Percentiles rank a stretch among this genome's conserved stretches.
phyloP scores from a whole-genome alignment of 2,113 vertebrate species.

The Xenopus borealis region DNA sequence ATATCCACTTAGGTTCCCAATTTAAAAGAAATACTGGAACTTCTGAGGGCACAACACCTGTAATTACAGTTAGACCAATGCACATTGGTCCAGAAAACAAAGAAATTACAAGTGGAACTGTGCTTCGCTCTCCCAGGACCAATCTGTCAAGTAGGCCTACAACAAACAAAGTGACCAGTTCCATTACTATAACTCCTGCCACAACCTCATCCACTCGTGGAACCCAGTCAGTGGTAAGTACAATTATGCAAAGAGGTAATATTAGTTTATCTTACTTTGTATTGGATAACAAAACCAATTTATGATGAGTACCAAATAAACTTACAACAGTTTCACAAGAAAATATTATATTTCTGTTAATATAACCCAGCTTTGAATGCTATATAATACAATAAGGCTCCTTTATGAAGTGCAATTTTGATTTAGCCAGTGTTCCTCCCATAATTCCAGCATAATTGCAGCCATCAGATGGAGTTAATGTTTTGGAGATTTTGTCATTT shows the following conservation, averaged over 20 bases:
- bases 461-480: no score
- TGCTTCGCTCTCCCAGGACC: constrained; percentile 77
- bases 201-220: constrained; percentile 74
- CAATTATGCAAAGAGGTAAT: not conserved
- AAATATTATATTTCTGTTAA: no score
- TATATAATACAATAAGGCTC: no score
- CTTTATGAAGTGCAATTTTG: no score
- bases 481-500: no score
- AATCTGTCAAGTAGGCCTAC: constrained; percentile 58
- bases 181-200: constrained; percentile 87
- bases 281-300: no score
- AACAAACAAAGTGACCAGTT: constrained; percentile 87
- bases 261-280: no score
- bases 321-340: no score
- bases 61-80: constrained; percentile 75
- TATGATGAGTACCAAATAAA: no score
- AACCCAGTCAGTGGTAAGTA: constrained; percentile 82
- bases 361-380: no score
- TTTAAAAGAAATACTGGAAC: constrained; percentile 68
- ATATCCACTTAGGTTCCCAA: constrained; percentile 88
- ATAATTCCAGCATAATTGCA: no score
- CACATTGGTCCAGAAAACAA: constrained; percentile 67
- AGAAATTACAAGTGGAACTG: constrained; percentile 77
- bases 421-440: no score
- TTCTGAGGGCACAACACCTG: constrained; percentile 63